Conservation (phyloP, 2,888 invertebrate genomes). For the Erebia aethiops region DNA sequence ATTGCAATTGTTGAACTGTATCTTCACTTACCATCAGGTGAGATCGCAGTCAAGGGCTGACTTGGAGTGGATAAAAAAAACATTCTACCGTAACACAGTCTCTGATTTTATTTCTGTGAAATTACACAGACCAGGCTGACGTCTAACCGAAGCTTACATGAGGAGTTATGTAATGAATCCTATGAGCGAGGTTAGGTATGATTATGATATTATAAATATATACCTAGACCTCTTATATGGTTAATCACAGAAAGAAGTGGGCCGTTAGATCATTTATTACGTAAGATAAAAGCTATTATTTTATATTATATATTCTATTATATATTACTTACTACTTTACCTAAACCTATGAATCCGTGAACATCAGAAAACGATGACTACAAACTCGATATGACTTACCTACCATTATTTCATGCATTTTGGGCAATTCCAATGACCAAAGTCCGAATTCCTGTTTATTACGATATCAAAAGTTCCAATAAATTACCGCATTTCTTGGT, state of each 20-base stretch:
- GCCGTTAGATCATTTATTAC: not conserved
- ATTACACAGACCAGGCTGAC: not conserved
- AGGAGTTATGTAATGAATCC: not conserved
- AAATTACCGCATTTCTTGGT: constrained; percentile 7
- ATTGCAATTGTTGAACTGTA: no score
- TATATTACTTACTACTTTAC: no score
- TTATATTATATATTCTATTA: no score
- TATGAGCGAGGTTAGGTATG: not conserved
- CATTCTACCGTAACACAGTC: no score
- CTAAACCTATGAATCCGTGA: not conserved
- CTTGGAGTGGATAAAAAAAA: no score
- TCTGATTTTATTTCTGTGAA: no score
- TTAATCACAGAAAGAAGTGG: constrained; percentile 5
- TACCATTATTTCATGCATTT: not conserved
- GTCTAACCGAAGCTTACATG: constrained; percentile 2
- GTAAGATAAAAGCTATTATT: no score
- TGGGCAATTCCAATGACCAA: constrained; percentile 4
- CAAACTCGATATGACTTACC: not conserved
- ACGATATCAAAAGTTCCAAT: not conserved
- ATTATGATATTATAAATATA: not conserved
- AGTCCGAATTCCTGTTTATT: constrained; percentile 6
- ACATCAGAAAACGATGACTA: not conserved
- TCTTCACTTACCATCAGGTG: no score
- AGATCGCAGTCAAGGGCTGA: no score
- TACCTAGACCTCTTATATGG: not conserved